These are phyloP conservation scores for Argyrosomus japonicus DNA, from an alignment of 2,113 vertebrate species.

Conservation along the genomic window DNA sequence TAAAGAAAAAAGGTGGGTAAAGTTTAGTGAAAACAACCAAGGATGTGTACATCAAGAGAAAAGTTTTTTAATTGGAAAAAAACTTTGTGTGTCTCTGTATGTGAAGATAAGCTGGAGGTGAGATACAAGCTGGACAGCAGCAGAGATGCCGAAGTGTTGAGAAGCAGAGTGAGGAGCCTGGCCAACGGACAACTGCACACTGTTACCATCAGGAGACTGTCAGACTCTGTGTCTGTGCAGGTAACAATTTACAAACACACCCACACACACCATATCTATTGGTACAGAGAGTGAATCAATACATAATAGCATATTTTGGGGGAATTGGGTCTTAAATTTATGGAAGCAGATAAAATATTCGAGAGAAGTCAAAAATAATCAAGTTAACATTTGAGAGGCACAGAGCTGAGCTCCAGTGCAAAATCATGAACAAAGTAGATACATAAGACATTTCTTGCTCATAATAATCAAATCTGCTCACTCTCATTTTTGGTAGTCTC, in stretches of 20 bases:
- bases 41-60: background rate
- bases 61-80: conserved; percentile 1
- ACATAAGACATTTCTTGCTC: too few relatives aligned
- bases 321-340: background rate
- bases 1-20: background rate
- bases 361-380: background rate
- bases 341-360: background rate
- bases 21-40: background rate
- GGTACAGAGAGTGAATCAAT: background rate
- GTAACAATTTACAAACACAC: conserved; percentile 50
- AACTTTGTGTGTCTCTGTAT: conserved; percentile 12
- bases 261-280: background rate
- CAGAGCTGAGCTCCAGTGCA: background rate
- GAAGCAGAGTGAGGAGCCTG: conserved; percentile 65
- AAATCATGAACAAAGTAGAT: too few relatives aligned
- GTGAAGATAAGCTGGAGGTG: conserved; percentile 79
- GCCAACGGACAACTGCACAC: conserved; percentile 78
- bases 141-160: conserved; percentile 72
- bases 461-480: too few relatives aligned
- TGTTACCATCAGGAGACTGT: conserved; percentile 65
- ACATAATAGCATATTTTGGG: background rate
- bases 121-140: conserved; percentile 77
- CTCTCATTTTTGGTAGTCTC: too few relatives aligned
- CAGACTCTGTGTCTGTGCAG: conserved; percentile 75
- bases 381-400: background rate